These are phyloP conservation scores for Stegostoma tigrinum DNA, from an alignment of 2,113 vertebrate species.

Conservation along the genomic window DNA sequence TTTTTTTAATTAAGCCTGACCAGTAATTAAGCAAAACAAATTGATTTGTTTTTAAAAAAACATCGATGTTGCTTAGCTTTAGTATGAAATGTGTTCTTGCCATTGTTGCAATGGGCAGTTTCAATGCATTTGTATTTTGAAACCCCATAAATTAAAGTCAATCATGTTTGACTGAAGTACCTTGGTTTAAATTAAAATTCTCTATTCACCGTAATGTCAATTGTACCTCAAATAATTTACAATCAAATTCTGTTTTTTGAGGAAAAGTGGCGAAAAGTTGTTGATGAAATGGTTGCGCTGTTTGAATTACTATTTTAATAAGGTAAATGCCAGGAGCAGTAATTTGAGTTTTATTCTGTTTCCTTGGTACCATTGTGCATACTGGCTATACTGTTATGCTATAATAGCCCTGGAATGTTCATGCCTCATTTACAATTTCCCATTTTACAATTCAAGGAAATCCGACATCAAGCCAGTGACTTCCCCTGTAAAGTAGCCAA, in stretches of 20 bases:
- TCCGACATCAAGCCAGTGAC: constrained; percentile 87
- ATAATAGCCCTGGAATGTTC: not conserved
- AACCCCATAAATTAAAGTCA: not conserved
- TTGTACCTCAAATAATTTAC: too few relatives aligned
- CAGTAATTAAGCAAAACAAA: not conserved
- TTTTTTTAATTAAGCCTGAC: not conserved
- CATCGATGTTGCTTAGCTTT: not conserved
- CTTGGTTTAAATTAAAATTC: too few relatives aligned
- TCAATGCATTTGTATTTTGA: not conserved
- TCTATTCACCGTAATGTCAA: not conserved
- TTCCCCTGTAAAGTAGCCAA: constrained; percentile 91
- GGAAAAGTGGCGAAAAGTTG: not conserved
- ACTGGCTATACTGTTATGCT: not conserved
- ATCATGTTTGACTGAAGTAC: not conserved
- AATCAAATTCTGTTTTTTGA: not conserved
- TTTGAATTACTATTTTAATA: not conserved
- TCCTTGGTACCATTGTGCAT: not conserved
- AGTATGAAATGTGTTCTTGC: not conserved
- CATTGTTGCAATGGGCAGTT: not conserved
- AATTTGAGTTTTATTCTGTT: not conserved
- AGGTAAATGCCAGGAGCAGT: not conserved
- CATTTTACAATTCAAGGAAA: constrained; percentile 65
- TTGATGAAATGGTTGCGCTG: not conserved
- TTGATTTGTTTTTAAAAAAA: not conserved
- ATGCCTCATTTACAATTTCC: constrained; percentile 40